Evolutionary conservation across 2,113 vertebrate genomes (phyloP).

Genomic region (Cyprinodon tularosa): DNA sequence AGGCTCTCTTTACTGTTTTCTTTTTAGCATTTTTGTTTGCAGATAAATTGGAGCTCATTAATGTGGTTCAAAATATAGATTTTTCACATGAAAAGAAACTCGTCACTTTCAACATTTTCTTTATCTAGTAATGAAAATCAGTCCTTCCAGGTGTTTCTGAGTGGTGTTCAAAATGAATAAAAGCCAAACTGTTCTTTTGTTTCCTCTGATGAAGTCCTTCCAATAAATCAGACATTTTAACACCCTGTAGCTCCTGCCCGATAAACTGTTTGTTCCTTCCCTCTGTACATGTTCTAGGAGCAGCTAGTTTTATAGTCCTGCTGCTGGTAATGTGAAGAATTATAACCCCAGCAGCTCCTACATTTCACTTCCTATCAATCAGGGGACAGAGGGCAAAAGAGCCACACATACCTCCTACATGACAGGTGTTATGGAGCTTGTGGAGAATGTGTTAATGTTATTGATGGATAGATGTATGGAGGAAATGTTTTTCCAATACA

Average conservation of each 20-base stretch:
- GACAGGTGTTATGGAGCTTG: slow-evolving; percentile 49
- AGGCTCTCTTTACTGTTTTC: neutral
- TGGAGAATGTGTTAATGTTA: slow-evolving; percentile 30
- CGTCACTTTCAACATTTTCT: neutral
- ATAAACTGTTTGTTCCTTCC: slow-evolving; percentile 43
- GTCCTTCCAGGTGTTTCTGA: slow-evolving; percentile 18
- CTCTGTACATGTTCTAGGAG: slow-evolving; percentile 51
- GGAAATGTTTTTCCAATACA: slow-evolving; percentile 22
- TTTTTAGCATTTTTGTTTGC: neutral
- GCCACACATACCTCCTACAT: slow-evolving; percentile 27
- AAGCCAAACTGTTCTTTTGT: slow-evolving; percentile 34
- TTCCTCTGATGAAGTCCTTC: slow-evolving; percentile 55
- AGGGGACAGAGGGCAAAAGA: slow-evolving; percentile 37
- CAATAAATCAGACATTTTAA: slow-evolving; percentile 58
- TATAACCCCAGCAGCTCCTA: slow-evolving; percentile 56
- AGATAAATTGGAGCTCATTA: neutral
- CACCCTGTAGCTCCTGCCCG: slow-evolving; percentile 23
- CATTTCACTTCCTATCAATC: slow-evolving; percentile 68
- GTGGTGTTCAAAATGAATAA: slow-evolving; percentile 32
- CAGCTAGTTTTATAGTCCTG: slow-evolving; percentile 57
- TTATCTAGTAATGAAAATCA: slow-evolving; percentile 16
- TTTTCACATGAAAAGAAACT: neutral
- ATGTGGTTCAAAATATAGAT: neutral
- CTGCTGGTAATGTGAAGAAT: slow-evolving; percentile 67
- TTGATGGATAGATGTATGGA: slow-evolving; percentile 53